Evolutionary conservation across 2,113 vertebrate species (phyloP).

Genomic region (Anhinga anhinga): DNA sequence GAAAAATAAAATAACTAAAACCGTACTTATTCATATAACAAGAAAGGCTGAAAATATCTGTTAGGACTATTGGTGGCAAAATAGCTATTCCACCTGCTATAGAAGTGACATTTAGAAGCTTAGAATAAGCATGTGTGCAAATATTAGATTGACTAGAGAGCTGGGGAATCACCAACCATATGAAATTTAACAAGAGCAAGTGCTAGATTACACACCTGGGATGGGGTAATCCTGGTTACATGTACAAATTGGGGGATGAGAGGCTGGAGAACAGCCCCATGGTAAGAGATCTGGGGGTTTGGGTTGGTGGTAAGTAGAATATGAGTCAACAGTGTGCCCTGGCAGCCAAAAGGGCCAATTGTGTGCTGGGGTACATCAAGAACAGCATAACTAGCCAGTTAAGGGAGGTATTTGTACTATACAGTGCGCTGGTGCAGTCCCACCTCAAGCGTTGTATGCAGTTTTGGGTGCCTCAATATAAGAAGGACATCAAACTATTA

Average conservation of each 20-base stretch:
- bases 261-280: rapidly evolving
- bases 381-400: rapidly evolving
- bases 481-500: background rate
- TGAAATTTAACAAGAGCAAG: background rate
- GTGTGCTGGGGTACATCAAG: background rate
- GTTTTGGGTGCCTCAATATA: background rate
- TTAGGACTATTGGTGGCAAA: background rate
- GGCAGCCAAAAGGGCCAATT: background rate
- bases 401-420: background rate
- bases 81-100: background rate
- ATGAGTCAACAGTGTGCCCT: background rate
- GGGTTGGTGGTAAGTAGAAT: background rate
- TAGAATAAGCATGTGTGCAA: background rate
- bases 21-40: background rate
- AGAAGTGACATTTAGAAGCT: background rate
- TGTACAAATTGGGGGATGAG: rapidly evolving
- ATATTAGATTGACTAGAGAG: too few relatives aligned
- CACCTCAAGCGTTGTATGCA: rapidly evolving
- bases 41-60: background rate
- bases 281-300: background rate
- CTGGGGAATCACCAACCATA: rapidly evolving
- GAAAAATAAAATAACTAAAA: background rate
- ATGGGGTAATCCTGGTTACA: background rate
- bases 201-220: background rate
- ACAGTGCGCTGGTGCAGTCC: too few relatives aligned